Conservation (phyloP, 2,797 vertebrate species). For the Coccyzus lansbergi region DNA sequence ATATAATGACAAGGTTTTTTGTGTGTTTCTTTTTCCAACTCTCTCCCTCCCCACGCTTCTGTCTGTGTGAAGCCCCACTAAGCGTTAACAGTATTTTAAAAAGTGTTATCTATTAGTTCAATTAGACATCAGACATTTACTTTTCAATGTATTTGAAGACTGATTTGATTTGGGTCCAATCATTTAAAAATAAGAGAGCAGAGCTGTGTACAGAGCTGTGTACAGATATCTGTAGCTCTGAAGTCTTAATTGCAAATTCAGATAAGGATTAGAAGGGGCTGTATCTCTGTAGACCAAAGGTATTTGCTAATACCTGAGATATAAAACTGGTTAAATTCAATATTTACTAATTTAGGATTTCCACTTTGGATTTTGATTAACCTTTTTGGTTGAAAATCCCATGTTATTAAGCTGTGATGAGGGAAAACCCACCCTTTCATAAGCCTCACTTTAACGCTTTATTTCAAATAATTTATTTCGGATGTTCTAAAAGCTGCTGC, state of each 20-base stretch:
- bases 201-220: constrained; percentile 71
- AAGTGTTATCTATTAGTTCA: constrained; percentile 76
- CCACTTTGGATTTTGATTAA: constrained; percentile 74
- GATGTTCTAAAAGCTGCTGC: constrained; percentile 53
- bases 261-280: constrained; percentile 83
- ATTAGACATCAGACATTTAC: constrained; percentile 79
- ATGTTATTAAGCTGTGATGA: constrained; percentile 16
- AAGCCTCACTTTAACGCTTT: constrained; percentile 40
- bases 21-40: not conserved
- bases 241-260: constrained; percentile 86
- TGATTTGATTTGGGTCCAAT: constrained; percentile 80
- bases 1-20: constrained; percentile 62
- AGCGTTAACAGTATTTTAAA: constrained; percentile 74
- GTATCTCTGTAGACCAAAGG: constrained; percentile 80
- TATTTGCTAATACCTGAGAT: constrained; percentile 82
- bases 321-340: constrained; percentile 74
- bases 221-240: constrained; percentile 79
- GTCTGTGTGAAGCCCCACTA: constrained; percentile 40
- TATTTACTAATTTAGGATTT: constrained; percentile 78
- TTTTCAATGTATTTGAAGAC: constrained; percentile 79
- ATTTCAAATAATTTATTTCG: constrained; percentile 61
- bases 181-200: constrained; percentile 77
- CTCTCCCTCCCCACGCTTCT: constrained; percentile 32
- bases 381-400: constrained; percentile 68
- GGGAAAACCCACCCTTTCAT: constrained; percentile 30